These are phyloP conservation scores for Centroberyx gerrardi DNA, from an alignment of 2,797 vertebrate genomes.

Conservation along the genomic window DNA sequence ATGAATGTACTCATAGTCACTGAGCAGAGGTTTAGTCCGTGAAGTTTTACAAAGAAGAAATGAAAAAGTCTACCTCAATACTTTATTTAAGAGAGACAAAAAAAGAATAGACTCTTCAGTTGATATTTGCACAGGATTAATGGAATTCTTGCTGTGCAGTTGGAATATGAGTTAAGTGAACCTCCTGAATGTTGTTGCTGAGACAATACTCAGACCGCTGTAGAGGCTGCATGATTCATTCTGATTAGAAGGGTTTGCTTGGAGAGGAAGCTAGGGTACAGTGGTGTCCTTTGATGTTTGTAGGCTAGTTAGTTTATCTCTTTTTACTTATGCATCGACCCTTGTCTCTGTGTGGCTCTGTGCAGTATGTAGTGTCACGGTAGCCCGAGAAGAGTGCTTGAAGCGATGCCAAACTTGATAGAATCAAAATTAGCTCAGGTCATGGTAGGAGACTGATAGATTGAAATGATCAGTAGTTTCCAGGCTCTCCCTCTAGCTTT, in stretches of 20 bases:
- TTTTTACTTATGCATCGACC: conserved; percentile 28
- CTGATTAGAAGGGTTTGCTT: conserved; percentile 69
- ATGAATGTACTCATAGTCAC: conserved; percentile 95
- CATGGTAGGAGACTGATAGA: conserved; percentile 49
- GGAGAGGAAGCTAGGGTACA: conserved; percentile 70
- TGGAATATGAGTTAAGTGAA: conserved; percentile 80
- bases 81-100: conserved; percentile 87
- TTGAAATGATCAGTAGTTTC: conserved; percentile 51
- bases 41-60: conserved; percentile 91
- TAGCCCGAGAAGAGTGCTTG: conserved; percentile 52
- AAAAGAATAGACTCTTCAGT: conserved; percentile 82
- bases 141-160: conserved; percentile 87
- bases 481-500: conserved; percentile 62
- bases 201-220: conserved; percentile 82
- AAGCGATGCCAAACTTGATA: conserved; percentile 72
- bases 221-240: conserved; percentile 79
- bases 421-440: conserved; percentile 78
- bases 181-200: conserved; percentile 88
- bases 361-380: conserved; percentile 43
- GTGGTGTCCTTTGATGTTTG: conserved; percentile 54
- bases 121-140: conserved; percentile 89
- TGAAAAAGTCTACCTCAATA: conserved; percentile 94
- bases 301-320: conserved; percentile 38
- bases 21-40: conserved; percentile 96
- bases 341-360: conserved; percentile 52